phyloP scores from a whole-genome alignment of 1,140 invertebrate species.

The Scaptomyza graminum region DNA sequence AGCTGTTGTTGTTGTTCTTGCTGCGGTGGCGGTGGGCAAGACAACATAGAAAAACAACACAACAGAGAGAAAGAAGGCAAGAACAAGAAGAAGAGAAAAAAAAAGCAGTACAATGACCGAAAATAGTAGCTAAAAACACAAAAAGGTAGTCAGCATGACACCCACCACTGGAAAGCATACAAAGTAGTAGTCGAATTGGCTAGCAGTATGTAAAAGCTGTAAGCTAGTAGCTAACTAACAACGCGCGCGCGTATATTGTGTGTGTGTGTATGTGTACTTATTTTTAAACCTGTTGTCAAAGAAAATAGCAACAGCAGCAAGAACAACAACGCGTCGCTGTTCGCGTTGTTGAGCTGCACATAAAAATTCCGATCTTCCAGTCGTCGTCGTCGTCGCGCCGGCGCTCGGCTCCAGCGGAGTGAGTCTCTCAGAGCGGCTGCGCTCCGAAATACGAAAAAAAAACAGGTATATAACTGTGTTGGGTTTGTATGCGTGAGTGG shows the following conservation, averaged over 20 bases:
- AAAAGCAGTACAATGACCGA: constrained; percentile 73
- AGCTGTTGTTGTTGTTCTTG: constrained; percentile 17
- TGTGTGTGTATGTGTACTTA: constrained; percentile 12
- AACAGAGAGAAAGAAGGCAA: no score
- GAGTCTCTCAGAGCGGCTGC: constrained; percentile 29
- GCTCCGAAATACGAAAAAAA: constrained; percentile 51
- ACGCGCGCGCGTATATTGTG: constrained; percentile 6
- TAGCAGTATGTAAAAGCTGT: constrained; percentile 43
- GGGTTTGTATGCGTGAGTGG: constrained; percentile 35
- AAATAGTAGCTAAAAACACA: constrained; percentile 65
- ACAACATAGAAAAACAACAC: constrained; percentile 23
- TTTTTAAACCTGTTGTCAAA: constrained; percentile 56
- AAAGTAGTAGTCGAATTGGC: constrained; percentile 57
- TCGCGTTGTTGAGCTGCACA: constrained; percentile 47
- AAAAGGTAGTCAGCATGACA: constrained; percentile 48
- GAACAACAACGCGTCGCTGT: constrained; percentile 39
- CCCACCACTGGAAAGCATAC: constrained; percentile 54
- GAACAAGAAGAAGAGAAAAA: constrained; percentile 25
- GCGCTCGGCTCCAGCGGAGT: constrained; percentile 59
- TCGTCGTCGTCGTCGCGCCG: constrained; percentile 47
- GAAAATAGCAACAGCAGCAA: constrained; percentile 57
- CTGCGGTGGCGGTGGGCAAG: constrained; percentile 29
- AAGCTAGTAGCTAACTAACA: constrained; percentile 19
- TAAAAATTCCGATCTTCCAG: constrained; percentile 81
- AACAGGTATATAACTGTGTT: constrained; percentile 75